A percentile compares a stretch with the other conserved stretches of the same genome.
Evolutionary conservation across 53 echinoderm and acorn worm species (phyloP).

Genomic region (Hippasteria phrygiana): DNA sequence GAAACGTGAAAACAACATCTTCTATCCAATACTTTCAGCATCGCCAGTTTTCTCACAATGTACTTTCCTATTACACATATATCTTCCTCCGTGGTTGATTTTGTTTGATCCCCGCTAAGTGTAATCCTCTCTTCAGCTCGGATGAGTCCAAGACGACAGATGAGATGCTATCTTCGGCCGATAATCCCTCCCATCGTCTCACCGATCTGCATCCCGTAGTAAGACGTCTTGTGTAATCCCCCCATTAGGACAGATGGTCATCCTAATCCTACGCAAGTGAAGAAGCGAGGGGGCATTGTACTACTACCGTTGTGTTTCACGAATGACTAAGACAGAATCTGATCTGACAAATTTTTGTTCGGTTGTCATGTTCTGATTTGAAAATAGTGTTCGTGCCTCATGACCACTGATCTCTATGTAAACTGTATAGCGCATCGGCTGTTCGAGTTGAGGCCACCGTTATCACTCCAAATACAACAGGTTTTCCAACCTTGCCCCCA

Average conservation of each 20-base stretch:
- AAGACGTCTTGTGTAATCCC: slow-evolving; percentile 40
- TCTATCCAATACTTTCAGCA: not conserved
- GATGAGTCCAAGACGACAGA: not conserved
- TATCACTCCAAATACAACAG: too few species aligned
- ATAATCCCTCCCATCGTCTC: not conserved
- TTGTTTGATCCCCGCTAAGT: not conserved
- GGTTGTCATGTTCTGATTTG: too few species aligned
- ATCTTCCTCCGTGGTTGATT: not conserved
- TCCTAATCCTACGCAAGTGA: not conserved
- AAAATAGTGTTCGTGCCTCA: too few species aligned
- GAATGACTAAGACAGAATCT: too few species aligned
- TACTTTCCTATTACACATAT: not conserved
- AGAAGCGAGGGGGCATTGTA: not conserved
- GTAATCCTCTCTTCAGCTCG: slow-evolving; percentile 24
- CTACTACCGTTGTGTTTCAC: too few species aligned
- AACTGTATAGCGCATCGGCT: too few species aligned
- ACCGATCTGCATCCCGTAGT: not conserved
- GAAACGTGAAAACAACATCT: not conserved
- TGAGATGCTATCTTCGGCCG: slow-evolving; percentile 20
- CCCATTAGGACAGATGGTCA: slow-evolving; percentile 38
- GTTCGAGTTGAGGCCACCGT: too few species aligned
- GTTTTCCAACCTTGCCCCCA: too few species aligned
- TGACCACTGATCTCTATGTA: too few species aligned
- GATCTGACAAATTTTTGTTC: too few species aligned
- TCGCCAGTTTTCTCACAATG: not conserved